Percentiles rank a stretch among this genome's conserved stretches.
Evolutionary conservation across 2,888 invertebrate species (phyloP).

Genomic region (Cheilosia variabilis): DNA sequence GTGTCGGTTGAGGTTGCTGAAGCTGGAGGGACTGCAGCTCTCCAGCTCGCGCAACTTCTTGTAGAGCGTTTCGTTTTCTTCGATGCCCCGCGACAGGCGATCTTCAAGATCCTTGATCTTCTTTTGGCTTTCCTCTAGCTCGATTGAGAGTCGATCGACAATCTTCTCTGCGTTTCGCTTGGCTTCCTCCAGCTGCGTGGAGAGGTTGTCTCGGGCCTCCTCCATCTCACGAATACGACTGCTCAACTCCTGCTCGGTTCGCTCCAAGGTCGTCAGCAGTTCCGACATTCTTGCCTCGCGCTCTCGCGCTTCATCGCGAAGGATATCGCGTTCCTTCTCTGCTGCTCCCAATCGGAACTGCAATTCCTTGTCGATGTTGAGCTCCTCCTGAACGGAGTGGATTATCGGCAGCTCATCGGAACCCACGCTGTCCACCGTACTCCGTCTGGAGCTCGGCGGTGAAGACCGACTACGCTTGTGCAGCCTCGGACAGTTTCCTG

Average conservation of each 20-base stretch:
- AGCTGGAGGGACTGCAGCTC: slow-evolving; percentile 83
- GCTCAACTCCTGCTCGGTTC: slow-evolving; percentile 90
- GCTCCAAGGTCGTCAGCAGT: slow-evolving; percentile 89
- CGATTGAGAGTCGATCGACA: slow-evolving; percentile 88
- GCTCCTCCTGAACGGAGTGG: slow-evolving; percentile 81
- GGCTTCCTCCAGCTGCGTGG: slow-evolving; percentile 87
- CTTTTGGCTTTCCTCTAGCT: slow-evolving; percentile 88
- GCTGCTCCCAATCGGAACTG: slow-evolving; percentile 88
- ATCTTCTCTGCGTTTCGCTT: slow-evolving; percentile 89
- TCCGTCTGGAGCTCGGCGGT: slow-evolving; percentile 86
- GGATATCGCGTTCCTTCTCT: slow-evolving; percentile 89
- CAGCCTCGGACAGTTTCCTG: slow-evolving; percentile 85
- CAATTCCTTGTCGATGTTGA: slow-evolving; percentile 85
- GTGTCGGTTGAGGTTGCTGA: slow-evolving; percentile 82
- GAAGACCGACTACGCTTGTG: slow-evolving; percentile 87
- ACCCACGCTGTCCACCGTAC: slow-evolving; percentile 87
- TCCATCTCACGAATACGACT: slow-evolving; percentile 89
- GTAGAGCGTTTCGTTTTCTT: slow-evolving; percentile 91
- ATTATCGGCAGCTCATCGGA: slow-evolving; percentile 85
- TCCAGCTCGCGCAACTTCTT: slow-evolving; percentile 90
- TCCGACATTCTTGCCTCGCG: slow-evolving; percentile 92
- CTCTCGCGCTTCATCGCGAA: slow-evolving; percentile 89
- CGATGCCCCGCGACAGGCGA: slow-evolving; percentile 87
- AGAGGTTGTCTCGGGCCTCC: slow-evolving; percentile 87
- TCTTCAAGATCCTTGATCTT: slow-evolving; percentile 83